Conservation (phyloP, 2,888 invertebrate genomes). For the Tricholauxania praeusta region DNA sequence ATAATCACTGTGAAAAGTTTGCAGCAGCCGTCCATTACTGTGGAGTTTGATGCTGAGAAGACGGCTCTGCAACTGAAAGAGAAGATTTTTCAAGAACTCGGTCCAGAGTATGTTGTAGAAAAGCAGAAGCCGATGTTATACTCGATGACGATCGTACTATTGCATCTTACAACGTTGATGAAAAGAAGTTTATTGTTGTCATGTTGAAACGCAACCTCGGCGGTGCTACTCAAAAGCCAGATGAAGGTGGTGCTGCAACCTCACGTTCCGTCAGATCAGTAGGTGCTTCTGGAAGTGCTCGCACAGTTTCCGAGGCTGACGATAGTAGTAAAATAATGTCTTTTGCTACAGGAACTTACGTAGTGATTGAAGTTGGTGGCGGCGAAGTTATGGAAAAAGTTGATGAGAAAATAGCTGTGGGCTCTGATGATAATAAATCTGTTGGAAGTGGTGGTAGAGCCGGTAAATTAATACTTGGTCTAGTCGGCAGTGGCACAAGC, state of each 20-base stretch:
- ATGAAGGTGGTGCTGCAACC: constrained; percentile 54
- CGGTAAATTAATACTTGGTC: constrained; percentile 43
- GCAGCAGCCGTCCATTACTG: too few species aligned
- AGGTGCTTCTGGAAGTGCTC: not conserved
- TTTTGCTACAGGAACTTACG: not conserved
- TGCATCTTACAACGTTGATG: constrained; percentile 92
- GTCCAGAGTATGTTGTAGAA: constrained; percentile 87
- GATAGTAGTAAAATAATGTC: not conserved
- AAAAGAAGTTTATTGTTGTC: constrained; percentile 97
- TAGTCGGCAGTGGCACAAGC: constrained; percentile 22
- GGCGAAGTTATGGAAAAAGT: not conserved
- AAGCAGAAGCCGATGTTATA: constrained; percentile 95
- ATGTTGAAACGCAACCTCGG: constrained; percentile 72
- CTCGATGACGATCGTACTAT: constrained; percentile 88
- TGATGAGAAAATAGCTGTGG: constrained; percentile 7
- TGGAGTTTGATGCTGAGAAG: too few species aligned
- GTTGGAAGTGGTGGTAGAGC: constrained; percentile 46
- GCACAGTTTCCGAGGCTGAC: not conserved
- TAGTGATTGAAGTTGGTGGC: too few species aligned
- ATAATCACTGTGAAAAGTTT: too few species aligned
- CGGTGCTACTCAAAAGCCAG: constrained; percentile 69
- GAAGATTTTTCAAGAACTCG: constrained; percentile 90
- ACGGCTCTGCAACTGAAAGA: constrained; percentile 77
- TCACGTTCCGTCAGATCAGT: constrained; percentile 16
- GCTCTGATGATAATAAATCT: constrained; percentile 43